A percentile compares a stretch with the other conserved stretches of the same genome.
Conservation (phyloP, 2,888 invertebrate species). For the Scaeva pyrastri region DNA sequence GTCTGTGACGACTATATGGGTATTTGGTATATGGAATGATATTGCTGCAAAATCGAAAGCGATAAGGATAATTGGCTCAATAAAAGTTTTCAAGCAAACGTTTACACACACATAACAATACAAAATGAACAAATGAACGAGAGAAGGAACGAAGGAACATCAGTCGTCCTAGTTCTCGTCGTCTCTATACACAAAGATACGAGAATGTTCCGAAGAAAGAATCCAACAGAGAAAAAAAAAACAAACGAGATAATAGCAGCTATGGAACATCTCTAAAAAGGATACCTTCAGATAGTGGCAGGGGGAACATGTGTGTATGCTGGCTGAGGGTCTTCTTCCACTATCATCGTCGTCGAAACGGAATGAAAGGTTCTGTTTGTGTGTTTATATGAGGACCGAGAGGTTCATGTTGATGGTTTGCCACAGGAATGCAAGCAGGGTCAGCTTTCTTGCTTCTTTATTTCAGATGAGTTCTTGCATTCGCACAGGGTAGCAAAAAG, state of each 20-base stretch:
- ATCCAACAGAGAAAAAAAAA: background rate
- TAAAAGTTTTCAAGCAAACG: constrained; percentile 80
- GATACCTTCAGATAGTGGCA: constrained; percentile 1
- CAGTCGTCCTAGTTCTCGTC: background rate
- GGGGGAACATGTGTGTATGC: background rate
- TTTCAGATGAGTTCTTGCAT: constrained; percentile 4
- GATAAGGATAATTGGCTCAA: constrained; percentile 83
- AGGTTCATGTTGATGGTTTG: constrained; percentile 21
- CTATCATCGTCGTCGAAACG: background rate
- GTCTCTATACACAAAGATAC: constrained; percentile 7
- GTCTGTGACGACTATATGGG: background rate
- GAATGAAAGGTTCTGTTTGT: background rate
- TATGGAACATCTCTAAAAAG: constrained; percentile 10
- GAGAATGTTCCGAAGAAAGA: constrained; percentile 12
- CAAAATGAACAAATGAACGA: constrained; percentile 22
- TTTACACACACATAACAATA: constrained; percentile 68
- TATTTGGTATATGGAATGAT: background rate
- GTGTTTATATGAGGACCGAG: background rate
- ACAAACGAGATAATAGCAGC: constrained; percentile 20
- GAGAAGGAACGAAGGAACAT: constrained; percentile 2
- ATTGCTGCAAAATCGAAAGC: constrained; percentile 70
- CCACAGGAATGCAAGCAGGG: constrained; percentile 34
- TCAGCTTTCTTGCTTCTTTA: constrained; percentile 8
- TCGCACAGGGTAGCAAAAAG: background rate
- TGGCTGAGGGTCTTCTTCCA: background rate